A percentile compares a stretch with the other conserved stretches of the same genome.
These are phyloP conservation scores for Phenganax marumi DNA, from an alignment of 92 coral and sea anemone species.

Conservation along the genomic window DNA sequence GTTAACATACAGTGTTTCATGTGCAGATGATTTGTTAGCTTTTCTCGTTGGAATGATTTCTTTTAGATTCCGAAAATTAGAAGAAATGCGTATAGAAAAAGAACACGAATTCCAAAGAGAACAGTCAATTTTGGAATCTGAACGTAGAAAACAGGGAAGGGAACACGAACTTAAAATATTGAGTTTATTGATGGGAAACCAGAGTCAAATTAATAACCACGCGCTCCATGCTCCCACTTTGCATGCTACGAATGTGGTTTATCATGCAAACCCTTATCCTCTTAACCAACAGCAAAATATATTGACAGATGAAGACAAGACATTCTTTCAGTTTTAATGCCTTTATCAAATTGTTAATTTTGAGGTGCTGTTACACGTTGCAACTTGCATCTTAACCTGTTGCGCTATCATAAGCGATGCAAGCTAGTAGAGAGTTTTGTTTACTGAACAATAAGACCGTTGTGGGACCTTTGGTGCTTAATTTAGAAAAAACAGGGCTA, in stretches of 20 bases:
- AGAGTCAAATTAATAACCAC: neutral
- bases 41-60: neutral
- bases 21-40: no score
- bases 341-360: neutral
- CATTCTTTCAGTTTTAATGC: neutral
- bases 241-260: neutral
- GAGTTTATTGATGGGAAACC: neutral
- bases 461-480: no score
- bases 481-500: no score
- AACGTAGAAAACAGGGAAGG: conserved; percentile 3
- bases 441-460: no score
- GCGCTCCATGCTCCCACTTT: neutral
- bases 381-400: neutral
- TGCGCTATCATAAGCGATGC: no score
- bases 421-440: no score
- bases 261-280: neutral
- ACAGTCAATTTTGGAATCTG: neutral
- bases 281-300: neutral
- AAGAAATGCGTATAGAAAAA: neutral
- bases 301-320: neutral
- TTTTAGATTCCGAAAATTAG: conserved; percentile 1
- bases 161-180: conserved; percentile 3
- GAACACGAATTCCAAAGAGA: conserved; percentile 15
- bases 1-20: no score
- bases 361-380: neutral